phyloP scores from a whole-genome alignment of 1,140 invertebrate species.

The Drosophila saltans region DNA sequence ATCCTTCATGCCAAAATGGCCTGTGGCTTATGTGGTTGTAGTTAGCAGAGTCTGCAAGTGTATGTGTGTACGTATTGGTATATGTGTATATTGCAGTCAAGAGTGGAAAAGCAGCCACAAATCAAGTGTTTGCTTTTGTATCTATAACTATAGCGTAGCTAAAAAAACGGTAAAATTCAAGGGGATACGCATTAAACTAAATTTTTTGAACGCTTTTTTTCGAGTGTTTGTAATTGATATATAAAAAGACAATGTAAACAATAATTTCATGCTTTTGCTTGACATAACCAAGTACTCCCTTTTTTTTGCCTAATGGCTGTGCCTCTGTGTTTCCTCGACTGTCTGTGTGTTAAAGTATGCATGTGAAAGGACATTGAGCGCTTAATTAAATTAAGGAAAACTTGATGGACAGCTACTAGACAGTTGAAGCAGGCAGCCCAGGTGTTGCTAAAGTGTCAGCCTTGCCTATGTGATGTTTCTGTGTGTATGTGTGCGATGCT shows the following conservation, averaged over 20 bases:
- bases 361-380: slow-evolving; percentile 76
- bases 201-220: too few species aligned
- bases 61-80: slow-evolving; percentile 23
- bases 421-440: slow-evolving; percentile 43
- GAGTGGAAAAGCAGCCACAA: slow-evolving; percentile 76
- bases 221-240: too few species aligned
- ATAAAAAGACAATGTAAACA: background rate
- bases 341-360: slow-evolving; percentile 25
- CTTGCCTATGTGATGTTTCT: slow-evolving; percentile 27
- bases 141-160: slow-evolving; percentile 9
- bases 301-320: background rate
- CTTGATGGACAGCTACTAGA: slow-evolving; percentile 80
- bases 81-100: slow-evolving; percentile 66
- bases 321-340: slow-evolving; percentile 33
- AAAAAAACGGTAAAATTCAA: background rate
- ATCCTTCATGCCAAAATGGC: slow-evolving; percentile 75
- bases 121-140: slow-evolving; percentile 57
- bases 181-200: background rate
- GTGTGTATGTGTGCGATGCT: slow-evolving; percentile 46
- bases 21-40: slow-evolving; percentile 74
- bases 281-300: background rate
- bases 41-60: slow-evolving; percentile 56
- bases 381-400: slow-evolving; percentile 78
- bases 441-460: slow-evolving; percentile 70
- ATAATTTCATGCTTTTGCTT: background rate